These are phyloP conservation scores for Helostoma temminkii DNA, from an alignment of 2,797 vertebrate species.

Conservation along the genomic window DNA sequence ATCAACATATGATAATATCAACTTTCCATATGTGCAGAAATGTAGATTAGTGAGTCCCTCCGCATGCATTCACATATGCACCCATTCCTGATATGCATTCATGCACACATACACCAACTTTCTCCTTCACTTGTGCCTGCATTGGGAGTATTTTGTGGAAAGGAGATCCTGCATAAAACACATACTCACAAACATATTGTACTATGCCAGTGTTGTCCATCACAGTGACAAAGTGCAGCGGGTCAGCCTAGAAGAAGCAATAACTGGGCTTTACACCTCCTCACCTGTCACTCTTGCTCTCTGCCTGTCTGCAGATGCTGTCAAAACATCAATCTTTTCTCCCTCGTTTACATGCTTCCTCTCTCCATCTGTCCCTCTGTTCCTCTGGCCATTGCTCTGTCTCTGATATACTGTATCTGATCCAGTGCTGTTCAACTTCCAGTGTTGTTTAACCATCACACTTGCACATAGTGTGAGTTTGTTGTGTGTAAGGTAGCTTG, in stretches of 20 bases:
- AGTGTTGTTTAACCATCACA: constrained; percentile 19
- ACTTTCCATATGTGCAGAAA: constrained; percentile 41
- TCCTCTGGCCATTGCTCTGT: constrained; percentile 24
- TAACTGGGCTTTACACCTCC: constrained; percentile 72
- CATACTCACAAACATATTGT: constrained; percentile 51
- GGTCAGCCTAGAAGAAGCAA: constrained; percentile 72
- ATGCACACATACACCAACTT: constrained; percentile 32
- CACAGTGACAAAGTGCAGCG: constrained; percentile 78
- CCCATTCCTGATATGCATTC: constrained; percentile 44
- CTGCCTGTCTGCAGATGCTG: constrained; percentile 76
- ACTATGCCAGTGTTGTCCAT: constrained; percentile 70
- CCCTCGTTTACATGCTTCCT: constrained; percentile 50
- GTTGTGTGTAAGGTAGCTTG: constrained; percentile 20
- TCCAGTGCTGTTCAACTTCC: constrained; percentile 23
- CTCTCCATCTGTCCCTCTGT: constrained; percentile 29
- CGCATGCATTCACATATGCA: constrained; percentile 56
- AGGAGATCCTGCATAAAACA: constrained; percentile 41
- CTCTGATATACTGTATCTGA: constrained; percentile 57
- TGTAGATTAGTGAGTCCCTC: constrained; percentile 65
- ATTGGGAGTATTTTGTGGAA: constrained; percentile 43
- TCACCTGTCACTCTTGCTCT: constrained; percentile 79
- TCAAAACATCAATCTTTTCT: constrained; percentile 76
- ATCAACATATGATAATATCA: constrained; percentile 15
- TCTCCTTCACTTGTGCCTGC: constrained; percentile 29
- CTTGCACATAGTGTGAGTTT: constrained; percentile 24